phyloP scores from a whole-genome alignment of 1,140 invertebrate genomes.

The Copidosoma floridanum region DNA sequence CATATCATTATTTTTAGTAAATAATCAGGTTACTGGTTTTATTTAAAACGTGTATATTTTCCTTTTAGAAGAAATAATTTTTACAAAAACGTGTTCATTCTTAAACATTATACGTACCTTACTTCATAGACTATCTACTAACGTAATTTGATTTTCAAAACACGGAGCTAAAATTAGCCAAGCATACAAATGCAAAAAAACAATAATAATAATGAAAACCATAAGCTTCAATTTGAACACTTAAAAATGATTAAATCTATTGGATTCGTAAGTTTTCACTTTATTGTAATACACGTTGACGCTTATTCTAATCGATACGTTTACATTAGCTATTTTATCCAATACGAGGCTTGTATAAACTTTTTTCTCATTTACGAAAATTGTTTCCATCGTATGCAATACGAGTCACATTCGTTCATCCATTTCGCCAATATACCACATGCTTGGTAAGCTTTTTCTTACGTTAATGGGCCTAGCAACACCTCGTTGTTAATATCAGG shows the following conservation, averaged over 20 bases:
- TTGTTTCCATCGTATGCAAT: neutral
- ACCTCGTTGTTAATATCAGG: neutral
- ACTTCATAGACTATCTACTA: neutral
- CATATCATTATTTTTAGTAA: too few relatives aligned
- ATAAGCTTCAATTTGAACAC: neutral
- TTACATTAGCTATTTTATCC: conserved; percentile 1
- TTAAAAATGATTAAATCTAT: conserved; percentile 1
- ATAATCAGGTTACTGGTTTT: too few relatives aligned
- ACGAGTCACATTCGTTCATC: conserved; percentile 14
- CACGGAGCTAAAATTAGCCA: neutral
- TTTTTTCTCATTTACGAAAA: conserved; percentile 7
- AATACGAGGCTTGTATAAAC: conserved; percentile 14
- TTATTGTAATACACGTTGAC: conserved; percentile 8
- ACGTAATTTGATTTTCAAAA: neutral
- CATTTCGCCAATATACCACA: conserved; percentile 11
- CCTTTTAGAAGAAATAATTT: too few relatives aligned
- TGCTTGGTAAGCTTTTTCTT: conserved; percentile 11
- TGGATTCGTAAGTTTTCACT: neutral
- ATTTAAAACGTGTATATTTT: too few relatives aligned
- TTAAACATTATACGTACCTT: neutral
- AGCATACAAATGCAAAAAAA: neutral
- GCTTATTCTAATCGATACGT: neutral
- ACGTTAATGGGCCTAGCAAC: conserved; percentile 7
- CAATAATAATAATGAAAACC: neutral
- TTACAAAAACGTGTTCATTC: neutral